phyloP scores from a whole-genome alignment of 1,140 invertebrate genomes.

The Drosophila littoralis region DNA sequence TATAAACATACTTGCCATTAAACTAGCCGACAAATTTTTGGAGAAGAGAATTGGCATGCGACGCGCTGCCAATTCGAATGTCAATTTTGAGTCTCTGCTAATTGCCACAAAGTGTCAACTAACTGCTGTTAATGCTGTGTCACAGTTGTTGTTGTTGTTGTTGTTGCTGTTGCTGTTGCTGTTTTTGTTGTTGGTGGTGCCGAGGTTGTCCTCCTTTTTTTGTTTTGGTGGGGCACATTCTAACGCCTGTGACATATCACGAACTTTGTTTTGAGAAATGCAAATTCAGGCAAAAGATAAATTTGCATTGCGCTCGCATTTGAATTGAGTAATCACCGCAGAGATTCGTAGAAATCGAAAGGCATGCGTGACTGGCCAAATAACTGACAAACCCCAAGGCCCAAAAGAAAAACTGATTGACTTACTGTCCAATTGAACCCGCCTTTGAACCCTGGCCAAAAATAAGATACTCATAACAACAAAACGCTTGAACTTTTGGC shows the following conservation, averaged over 20 bases:
- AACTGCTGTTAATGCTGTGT: slow-evolving; percentile 28
- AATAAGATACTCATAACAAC: slow-evolving; percentile 15
- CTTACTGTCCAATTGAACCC: slow-evolving; percentile 44
- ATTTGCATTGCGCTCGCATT: slow-evolving; percentile 70
- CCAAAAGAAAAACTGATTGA: slow-evolving; percentile 39
- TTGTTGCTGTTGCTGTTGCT: neutral
- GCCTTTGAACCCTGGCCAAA: slow-evolving; percentile 24
- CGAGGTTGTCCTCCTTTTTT: neutral
- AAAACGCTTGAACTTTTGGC: slow-evolving; percentile 34
- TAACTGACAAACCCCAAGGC: slow-evolving; percentile 42
- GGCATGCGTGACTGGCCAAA: slow-evolving; percentile 70
- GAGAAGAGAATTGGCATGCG: slow-evolving; percentile 12
- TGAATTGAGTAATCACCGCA: slow-evolving; percentile 63
- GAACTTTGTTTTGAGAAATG: slow-evolving; percentile 66
- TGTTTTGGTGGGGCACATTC: slow-evolving; percentile 51
- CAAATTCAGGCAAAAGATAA: slow-evolving; percentile 55
- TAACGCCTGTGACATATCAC: slow-evolving; percentile 79
- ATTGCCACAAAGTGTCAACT: slow-evolving; percentile 48
- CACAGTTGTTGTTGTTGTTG: slow-evolving; percentile 7
- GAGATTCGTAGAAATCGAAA: slow-evolving; percentile 64
- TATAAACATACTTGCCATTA: neutral
- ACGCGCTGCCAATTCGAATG: slow-evolving; percentile 36
- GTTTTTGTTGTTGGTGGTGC: neutral
- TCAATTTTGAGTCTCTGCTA: slow-evolving; percentile 32
- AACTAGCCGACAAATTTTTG: neutral